phyloP scores from a whole-genome alignment of 2,113 vertebrate species.

The Casuarius casuarius region DNA sequence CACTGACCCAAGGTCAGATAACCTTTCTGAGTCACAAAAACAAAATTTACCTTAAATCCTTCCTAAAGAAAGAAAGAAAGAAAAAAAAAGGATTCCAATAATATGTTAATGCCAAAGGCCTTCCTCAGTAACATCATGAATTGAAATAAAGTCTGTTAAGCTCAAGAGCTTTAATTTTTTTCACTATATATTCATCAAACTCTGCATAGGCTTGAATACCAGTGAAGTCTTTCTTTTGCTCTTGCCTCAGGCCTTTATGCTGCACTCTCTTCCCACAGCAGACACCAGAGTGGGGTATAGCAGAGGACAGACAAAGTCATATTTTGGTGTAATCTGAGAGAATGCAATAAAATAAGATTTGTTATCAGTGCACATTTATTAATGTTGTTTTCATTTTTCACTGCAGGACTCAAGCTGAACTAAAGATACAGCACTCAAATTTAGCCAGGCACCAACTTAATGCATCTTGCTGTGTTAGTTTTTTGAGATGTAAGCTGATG shows the following conservation, averaged over 20 bases:
- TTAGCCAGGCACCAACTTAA: neutral
- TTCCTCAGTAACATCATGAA: neutral
- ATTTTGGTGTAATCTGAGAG: slow-evolving; percentile 23
- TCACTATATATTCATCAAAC: neutral
- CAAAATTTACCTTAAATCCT: neutral
- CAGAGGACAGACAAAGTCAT: slow-evolving; percentile 6
- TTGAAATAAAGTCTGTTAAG: neutral
- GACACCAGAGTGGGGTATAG: neutral
- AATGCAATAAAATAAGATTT: slow-evolving; percentile 13
- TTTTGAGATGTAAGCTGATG: neutral
- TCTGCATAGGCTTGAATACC: neutral
- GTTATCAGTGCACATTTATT: slow-evolving; percentile 26
- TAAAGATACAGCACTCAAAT: neutral
- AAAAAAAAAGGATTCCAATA: neutral
- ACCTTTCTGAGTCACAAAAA: neutral
- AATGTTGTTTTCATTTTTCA: slow-evolving; percentile 14
- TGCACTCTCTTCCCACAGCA: neutral
- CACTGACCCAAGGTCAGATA: neutral
- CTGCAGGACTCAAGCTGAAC: neutral
- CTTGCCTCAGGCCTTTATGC: slow-evolving; percentile 6
- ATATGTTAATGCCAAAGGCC: neutral
- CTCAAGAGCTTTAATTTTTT: neutral
- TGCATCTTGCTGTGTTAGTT: neutral
- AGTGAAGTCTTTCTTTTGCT: neutral
- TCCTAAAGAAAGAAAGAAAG: neutral